Evolutionary conservation across 2,113 vertebrate genomes (phyloP).

Genomic region (Spermophilus dauricus): DNA sequence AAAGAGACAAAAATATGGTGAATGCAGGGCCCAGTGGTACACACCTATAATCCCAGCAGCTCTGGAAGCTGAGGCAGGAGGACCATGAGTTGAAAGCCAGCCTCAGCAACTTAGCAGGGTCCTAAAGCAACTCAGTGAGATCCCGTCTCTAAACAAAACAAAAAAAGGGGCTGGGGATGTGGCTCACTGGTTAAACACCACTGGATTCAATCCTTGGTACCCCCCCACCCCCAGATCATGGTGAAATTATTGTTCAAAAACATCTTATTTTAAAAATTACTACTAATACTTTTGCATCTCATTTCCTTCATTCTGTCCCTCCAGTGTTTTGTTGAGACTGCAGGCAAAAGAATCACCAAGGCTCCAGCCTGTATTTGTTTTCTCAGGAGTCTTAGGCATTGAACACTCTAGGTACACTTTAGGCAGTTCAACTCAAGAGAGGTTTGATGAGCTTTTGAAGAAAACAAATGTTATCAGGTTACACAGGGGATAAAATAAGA

Average conservation of each 20-base stretch:
- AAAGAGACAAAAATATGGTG: too few species aligned
- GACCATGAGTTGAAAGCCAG: too few species aligned
- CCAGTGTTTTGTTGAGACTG: not conserved
- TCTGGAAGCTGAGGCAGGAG: too few species aligned
- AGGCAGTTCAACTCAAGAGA: constrained; percentile 57
- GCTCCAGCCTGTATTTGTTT: constrained; percentile 15
- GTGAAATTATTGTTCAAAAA: constrained; percentile 34
- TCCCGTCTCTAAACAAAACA: too few species aligned
- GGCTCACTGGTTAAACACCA: too few species aligned
- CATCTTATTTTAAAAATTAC: constrained; percentile 6
- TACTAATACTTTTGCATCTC: not conserved
- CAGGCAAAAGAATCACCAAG: not conserved
- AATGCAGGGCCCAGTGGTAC: too few species aligned
- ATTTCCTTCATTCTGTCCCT: not conserved
- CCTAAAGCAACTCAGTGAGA: too few species aligned
- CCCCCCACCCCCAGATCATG: not conserved
- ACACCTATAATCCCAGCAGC: too few species aligned
- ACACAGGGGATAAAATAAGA: not conserved
- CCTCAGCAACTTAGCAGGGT: too few species aligned
- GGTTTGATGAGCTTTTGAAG: constrained; percentile 64
- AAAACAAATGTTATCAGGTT: constrained; percentile 57
- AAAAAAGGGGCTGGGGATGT: too few species aligned
- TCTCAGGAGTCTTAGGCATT: not conserved
- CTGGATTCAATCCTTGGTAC: too few species aligned
- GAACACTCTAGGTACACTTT: constrained; percentile 6